Base-by-base conservation (phyloP, 2,888 invertebrate genomes). In the Leucophenga maculata region DNA sequence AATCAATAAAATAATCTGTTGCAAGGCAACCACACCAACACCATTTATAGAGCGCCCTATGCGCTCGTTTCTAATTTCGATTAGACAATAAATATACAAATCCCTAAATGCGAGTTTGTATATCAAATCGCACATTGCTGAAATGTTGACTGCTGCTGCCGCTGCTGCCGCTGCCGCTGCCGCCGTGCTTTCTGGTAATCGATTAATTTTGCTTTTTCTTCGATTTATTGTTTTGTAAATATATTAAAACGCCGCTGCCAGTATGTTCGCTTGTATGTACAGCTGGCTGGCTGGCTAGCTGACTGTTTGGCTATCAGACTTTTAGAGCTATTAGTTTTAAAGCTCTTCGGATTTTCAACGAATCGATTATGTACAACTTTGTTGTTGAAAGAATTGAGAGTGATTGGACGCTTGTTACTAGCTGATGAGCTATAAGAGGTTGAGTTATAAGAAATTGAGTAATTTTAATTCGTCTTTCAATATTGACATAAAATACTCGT, bases 1-100 rank as follows among this genome's bases (percentile, higher is more conserved):
- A 82, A 80, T 80, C 80, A 80, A 80, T 80, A 80, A 80, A 80
- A 48, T 64, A 64, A 64, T 64, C 39, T 44, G 44, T 60, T 32
- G 60, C 60, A 39, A 16, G 39, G 39, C 39, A 39, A 39, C 39
- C 39, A 39, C 8, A 11, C 39, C 39, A 39, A 8, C 8, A 39
- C 9, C 16, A n/a, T 6, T 11, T 57, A 13, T 11, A 31, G 9
- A 9, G 57, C 57, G 26, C 57, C 54, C 26, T 57, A 26, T 57
- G 26, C 31, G 22, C 57, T 57, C 57, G 57, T 20, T 52, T n/a
- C 16, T 52, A 20, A 57, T 57, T 57, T 22, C 39, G 22, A 64
- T 48, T 48, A 64, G 48, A 64, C 48, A 22, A 64, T 64, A 60
- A 60, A 60, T 60, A 60, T 60, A 60, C 60, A 60, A 60, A 60